Conservation (phyloP, 2,888 invertebrate genomes). For the Bembecia ichneumoniformis region DNA sequence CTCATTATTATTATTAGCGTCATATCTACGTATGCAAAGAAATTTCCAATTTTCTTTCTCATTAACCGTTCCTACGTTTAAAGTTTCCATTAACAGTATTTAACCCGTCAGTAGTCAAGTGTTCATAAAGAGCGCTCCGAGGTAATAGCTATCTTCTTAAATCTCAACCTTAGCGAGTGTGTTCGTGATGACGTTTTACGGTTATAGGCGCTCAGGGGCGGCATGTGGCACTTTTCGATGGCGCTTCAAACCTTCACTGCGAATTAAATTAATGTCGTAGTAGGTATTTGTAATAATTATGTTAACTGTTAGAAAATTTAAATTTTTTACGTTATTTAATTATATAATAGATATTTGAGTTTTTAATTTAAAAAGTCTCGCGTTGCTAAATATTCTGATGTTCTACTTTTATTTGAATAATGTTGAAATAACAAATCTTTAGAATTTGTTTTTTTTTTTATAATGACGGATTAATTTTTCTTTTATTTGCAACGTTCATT, state of each 20-base stretch:
- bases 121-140: not conserved
- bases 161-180: conserved; percentile 34
- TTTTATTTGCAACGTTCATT: no score
- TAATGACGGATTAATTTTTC: no score
- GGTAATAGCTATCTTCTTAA: conserved; percentile 50
- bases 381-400: no score
- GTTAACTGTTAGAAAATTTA: no score
- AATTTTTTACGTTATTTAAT: no score
- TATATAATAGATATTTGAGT: no score
- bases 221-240: not conserved
- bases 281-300: no score
- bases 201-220: conserved; percentile 41
- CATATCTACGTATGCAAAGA: not conserved
- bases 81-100: conserved; percentile 34
- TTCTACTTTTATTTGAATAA: no score
- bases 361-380: no score
- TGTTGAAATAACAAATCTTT: no score
- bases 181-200: conserved; percentile 50
- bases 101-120: not conserved
- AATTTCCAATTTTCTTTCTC: conserved; percentile 5
- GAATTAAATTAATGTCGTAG: not conserved
- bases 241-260: not conserved
- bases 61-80: conserved; percentile 15
- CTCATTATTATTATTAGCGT: no score
- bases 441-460: no score